Percentiles rank a stretch among this genome's conserved stretches.
Evolutionary conservation across 2,797 vertebrate species (phyloP).

Genomic region (Falco concolor): DNA sequence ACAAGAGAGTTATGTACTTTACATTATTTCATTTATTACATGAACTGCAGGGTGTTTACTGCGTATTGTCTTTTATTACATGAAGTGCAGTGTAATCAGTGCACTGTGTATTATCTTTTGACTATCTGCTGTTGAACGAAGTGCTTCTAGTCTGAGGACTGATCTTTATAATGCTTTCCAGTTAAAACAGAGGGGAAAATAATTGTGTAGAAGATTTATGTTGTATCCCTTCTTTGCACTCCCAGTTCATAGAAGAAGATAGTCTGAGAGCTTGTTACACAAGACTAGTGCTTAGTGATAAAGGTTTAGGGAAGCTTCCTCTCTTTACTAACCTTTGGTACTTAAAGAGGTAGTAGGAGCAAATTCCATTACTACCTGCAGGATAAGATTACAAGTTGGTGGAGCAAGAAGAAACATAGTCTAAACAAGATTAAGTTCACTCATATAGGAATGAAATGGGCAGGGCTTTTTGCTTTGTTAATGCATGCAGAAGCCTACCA

Average conservation of each 20-base stretch:
- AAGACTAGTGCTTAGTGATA: not conserved
- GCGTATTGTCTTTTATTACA: not conserved
- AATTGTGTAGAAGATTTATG: not conserved
- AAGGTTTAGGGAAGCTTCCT: not conserved
- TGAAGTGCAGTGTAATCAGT: not conserved
- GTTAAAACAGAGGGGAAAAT: not conserved
- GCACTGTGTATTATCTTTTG: not conserved
- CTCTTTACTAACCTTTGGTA: not conserved
- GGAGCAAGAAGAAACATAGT: not conserved
- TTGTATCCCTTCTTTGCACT: not conserved
- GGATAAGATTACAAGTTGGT: not conserved
- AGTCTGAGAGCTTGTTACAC: not conserved
- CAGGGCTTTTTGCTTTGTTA: not conserved
- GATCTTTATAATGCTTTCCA: not conserved
- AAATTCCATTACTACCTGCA: not conserved
- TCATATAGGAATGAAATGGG: not conserved
- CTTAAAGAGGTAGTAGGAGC: not conserved
- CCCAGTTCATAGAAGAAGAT: not conserved
- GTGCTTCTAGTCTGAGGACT: not conserved
- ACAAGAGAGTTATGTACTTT: not conserved
- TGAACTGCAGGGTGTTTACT: not conserved
- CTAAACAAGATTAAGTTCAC: not conserved
- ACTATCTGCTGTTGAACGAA: not conserved
- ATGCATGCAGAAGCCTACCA: not conserved
- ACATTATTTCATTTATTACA: not conserved